Base-by-base conservation (phyloP, 92 coral and sea anemone species). In the Actinernus sp. region DNA sequence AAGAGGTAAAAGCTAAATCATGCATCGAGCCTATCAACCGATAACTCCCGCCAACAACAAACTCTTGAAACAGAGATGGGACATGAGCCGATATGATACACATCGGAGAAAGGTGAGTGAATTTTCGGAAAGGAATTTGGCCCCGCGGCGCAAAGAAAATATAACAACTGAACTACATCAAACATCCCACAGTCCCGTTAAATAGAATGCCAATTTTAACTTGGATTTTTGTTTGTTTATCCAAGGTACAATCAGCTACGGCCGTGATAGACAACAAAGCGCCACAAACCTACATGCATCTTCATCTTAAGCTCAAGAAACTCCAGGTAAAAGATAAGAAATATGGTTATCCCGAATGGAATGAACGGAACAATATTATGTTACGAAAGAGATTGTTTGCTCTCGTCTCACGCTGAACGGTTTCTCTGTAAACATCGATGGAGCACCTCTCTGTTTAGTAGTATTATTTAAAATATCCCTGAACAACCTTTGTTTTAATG, bases 21-120 rank as follows among this genome's bases (percentile, higher is more conserved):
- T 94, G 98, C 97, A 94, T 61, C 83, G 98, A 49, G 91, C 97
- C 24, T 94, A 87, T 74, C 98, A 94, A 49, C 98, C 98, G 9
- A 94, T 94, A 13, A 94, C 98, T 18, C 98, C 98, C 6, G 97
- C 98, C 13, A 94, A 88, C 61, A 94, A 94, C 89, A 94, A 94
- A 70, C 87, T 94, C 16, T 61, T 94, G 59, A 94, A 94, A 79
- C 92, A 94, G 69, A 82, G 90, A 94, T 94, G 98, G 98, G 98
- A 94, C 20, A 92, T 79, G 76, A 87, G 87, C 55, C 75, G 97
- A 49, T 94, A 91, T 25, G 90, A 94, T 43, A 92, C 93, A 27
- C 98, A 94, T 60, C 67, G 98, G 6, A 83, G 94, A 77, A 94
- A 94, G 95, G 98, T 94, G 58, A 55, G 78, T 41, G 16, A 11